Evolutionary conservation across 1,140 invertebrate genomes (phyloP), one percentile per base, ranked within the genome.

Genomic region (Bradysia coprophila): DNA sequence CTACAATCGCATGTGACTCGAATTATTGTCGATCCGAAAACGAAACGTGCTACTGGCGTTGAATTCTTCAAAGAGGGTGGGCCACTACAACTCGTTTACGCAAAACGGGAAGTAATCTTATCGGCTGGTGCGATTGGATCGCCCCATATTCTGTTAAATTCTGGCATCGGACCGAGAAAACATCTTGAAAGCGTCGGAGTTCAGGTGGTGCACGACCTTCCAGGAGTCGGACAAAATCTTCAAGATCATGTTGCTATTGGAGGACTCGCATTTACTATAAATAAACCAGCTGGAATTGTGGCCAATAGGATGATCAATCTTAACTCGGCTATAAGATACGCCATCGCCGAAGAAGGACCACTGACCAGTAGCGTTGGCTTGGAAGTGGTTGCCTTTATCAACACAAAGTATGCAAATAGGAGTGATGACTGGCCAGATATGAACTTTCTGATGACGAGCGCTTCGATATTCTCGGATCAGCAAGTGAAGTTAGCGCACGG

Each of bases 341-440:
- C 81, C 18, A 65, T 85, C 10, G 69, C 73, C 2, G 81, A 84
- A 51, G 73, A 83, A 45, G 86, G 86, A 0, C 85, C 85, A 0
- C 52, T 90, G 11, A 87, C 85, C 0, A 80, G 81, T 0, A 84
- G 76, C 46, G 72, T 88, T 3, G 85, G 85, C 1, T 57, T 90
- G 33, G 85, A 89, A 60, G 77, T 81, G 0, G 81, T 87, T 0
- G 83, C 78, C 0, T 90, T 89, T 51, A 81, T 90, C 33, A 76
- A 79, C 1, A 89, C 86, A 0, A 88, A 88, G 56, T 89, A 88
- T 53, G 80, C 78, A 0, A 89, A 89, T 52, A 63, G 73, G 43
- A 70, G 71, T 1, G 79, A 86, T 43, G 85, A 89, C 51, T 90
- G 83, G 82, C 86, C 86, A 0, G 87, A 92, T 51, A 88, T 90